A percentile compares a stretch with the other conserved stretches of the same genome.
Conservation (phyloP, 2,113 vertebrate species). For the Danio rerio region DNA sequence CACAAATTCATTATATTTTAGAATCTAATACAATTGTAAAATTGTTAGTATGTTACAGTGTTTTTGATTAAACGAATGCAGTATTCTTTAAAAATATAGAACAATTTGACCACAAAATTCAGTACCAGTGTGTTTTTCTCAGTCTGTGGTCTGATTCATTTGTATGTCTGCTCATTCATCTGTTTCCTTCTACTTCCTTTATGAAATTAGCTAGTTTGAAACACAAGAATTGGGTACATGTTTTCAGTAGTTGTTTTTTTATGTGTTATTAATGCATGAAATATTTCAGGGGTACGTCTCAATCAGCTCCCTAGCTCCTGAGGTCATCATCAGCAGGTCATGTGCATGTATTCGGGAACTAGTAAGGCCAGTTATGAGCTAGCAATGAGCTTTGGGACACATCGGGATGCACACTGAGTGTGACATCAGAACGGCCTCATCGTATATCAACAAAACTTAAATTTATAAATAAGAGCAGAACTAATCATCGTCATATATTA, state of each 20-base stretch:
- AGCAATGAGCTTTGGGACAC: no score
- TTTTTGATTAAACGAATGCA: neutral
- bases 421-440: no score
- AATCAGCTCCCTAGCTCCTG: no score
- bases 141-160: neutral
- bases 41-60: neutral
- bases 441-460: no score
- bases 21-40: no score
- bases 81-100: neutral
- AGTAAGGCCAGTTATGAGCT: no score
- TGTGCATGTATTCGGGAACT: no score
- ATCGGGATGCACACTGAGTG: no score
- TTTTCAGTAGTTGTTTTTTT: neutral
- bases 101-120: neutral
- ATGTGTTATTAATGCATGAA: neutral
- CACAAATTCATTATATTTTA: no score
- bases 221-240: neutral
- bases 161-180: neutral
- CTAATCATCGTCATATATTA: no score
- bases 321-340: no score
- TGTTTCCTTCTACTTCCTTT: neutral
- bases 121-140: neutral
- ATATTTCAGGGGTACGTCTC: neutral
- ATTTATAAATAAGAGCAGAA: no score
- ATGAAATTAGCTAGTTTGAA: neutral